phyloP scores from a whole-genome alignment of 2,888 invertebrate genomes.

The Dicyrtoma fusca region DNA sequence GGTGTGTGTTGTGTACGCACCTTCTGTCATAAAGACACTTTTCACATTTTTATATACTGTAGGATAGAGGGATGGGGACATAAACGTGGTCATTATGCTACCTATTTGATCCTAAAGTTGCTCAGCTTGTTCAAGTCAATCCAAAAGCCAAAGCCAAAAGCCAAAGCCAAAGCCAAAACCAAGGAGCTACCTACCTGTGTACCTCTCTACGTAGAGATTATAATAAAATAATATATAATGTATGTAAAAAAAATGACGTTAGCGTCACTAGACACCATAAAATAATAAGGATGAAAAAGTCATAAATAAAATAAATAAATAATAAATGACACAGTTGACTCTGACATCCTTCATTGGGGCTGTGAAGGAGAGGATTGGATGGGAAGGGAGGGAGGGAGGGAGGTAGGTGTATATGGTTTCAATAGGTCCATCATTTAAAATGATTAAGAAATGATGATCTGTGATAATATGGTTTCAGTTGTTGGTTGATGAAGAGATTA shows the following conservation, averaged over 20 bases:
- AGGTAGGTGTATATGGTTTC: slow-evolving; percentile 22
- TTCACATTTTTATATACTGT: neutral
- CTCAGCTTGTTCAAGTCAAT: too few relatives aligned
- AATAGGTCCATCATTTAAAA: slow-evolving; percentile 20
- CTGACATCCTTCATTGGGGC: too few relatives aligned
- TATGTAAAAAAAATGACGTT: too few relatives aligned
- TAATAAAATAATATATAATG: neutral
- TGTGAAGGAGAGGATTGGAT: neutral
- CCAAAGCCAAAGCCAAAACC: neutral
- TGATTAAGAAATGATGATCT: slow-evolving; percentile 39
- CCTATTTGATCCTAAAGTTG: too few relatives aligned
- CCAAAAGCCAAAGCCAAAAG: neutral
- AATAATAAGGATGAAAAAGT: slow-evolving; percentile 2
- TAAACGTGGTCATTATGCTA: neutral
- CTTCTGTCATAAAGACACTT: too few relatives aligned
- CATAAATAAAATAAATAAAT: neutral
- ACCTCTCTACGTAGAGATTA: too few relatives aligned
- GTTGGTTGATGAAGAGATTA: slow-evolving; percentile 35
- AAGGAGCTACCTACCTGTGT: too few relatives aligned
- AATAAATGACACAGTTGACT: neutral
- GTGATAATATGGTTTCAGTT: slow-evolving; percentile 25
- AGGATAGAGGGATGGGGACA: neutral
- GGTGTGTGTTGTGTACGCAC: too few relatives aligned
- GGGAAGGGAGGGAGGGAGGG: neutral
- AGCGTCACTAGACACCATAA: neutral